phyloP scores from a whole-genome alignment of 2,888 invertebrate genomes.

The Habrosyne pyritoides region DNA sequence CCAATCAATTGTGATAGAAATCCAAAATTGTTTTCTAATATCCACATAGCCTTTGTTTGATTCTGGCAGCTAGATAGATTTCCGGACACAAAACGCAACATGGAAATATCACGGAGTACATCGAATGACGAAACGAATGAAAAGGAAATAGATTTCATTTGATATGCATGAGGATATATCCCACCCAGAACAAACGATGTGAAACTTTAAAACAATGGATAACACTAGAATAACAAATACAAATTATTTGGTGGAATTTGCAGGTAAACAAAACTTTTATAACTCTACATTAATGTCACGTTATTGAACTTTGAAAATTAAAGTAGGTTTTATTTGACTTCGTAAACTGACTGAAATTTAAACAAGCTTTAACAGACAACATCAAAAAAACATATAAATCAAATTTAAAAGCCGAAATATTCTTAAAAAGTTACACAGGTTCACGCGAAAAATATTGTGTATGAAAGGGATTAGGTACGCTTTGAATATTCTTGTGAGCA shows the following conservation, averaged over 20 bases:
- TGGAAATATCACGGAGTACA: constrained; percentile 10
- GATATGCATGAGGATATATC: constrained; percentile 43
- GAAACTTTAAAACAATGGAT: constrained; percentile 43
- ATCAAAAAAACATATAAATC: too few species aligned
- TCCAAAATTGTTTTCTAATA: neutral
- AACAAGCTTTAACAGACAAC: neutral
- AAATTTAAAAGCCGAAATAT: neutral
- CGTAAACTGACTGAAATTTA: too few species aligned
- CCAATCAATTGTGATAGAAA: constrained; percentile 3
- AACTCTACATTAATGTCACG: neutral
- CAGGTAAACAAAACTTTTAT: neutral
- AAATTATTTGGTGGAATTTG: constrained; percentile 7
- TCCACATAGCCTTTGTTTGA: constrained; percentile 3
- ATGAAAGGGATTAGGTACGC: constrained; percentile 4
- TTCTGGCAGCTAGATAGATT: constrained; percentile 6
- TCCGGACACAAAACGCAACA: constrained; percentile 7
- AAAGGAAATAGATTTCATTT: constrained; percentile 48
- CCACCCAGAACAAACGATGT: constrained; percentile 39
- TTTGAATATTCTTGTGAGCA: constrained; percentile 4
- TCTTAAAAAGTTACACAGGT: neutral
- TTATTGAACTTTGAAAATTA: too few species aligned
- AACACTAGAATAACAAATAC: constrained; percentile 27
- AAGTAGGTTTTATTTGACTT: too few species aligned
- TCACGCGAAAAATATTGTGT: neutral
- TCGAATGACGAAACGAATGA: constrained; percentile 23